These are phyloP conservation scores for Hemithea aestivaria DNA, from an alignment of 2,888 invertebrate species.

Conservation along the genomic window DNA sequence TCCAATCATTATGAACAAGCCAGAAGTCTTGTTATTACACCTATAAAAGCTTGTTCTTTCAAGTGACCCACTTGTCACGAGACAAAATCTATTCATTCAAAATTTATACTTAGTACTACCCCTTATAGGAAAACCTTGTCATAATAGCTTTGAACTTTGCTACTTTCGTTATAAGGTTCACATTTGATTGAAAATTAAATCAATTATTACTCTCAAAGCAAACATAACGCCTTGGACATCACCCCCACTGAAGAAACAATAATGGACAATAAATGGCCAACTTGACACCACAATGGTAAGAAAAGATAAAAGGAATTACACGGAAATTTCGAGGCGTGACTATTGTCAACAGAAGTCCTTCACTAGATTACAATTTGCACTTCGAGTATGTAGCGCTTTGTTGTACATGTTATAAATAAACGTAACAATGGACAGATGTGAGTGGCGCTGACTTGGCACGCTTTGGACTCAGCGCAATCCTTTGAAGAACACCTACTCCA, in stretches of 20 bases:
- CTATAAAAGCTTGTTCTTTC: slow-evolving; percentile 30
- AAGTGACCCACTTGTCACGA: slow-evolving; percentile 64
- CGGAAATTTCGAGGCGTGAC: slow-evolving; percentile 71
- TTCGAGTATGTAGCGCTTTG: slow-evolving; percentile 60
- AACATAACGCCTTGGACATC: slow-evolving; percentile 68
- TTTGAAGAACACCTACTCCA: slow-evolving; percentile 35
- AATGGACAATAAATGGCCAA: slow-evolving; percentile 68
- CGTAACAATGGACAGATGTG: slow-evolving; percentile 69
- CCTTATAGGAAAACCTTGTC: not conserved
- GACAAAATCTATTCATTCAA: slow-evolving; percentile 67
- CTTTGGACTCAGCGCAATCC: slow-evolving; percentile 39
- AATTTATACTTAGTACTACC: slow-evolving; percentile 56
- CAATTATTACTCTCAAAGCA: slow-evolving; percentile 43
- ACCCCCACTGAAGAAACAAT: slow-evolving; percentile 64
- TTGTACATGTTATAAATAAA: slow-evolving; percentile 65
- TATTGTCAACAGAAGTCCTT: slow-evolving; percentile 52
- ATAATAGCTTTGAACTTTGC: slow-evolving; percentile 2
- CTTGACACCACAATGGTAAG: slow-evolving; percentile 63
- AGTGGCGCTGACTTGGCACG: slow-evolving; percentile 7
- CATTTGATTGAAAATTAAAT: slow-evolving; percentile 8
- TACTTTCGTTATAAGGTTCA: not conserved
- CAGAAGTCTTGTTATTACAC: slow-evolving; percentile 26
- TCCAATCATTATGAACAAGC: slow-evolving; percentile 31
- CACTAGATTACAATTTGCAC: slow-evolving; percentile 74
- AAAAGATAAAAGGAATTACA: slow-evolving; percentile 73